These are phyloP conservation scores for Luscinia luscinia DNA, from an alignment of 2,797 vertebrate species.

Conservation along the genomic window DNA sequence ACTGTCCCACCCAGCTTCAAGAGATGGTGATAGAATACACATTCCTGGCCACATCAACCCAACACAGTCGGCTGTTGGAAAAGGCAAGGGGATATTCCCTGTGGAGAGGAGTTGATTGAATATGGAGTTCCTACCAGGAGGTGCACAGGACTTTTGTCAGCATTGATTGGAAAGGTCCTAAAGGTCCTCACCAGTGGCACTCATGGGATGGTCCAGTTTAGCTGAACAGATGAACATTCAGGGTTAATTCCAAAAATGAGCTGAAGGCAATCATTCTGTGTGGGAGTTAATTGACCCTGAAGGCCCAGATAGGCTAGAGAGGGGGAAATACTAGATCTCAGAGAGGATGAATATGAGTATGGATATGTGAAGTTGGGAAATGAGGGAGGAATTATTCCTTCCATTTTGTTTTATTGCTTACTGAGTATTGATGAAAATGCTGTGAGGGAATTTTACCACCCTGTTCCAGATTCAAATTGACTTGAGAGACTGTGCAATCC, in stretches of 20 bases:
- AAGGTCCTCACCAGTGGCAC: neutral
- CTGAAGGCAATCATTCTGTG: neutral
- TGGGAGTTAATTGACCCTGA: neutral
- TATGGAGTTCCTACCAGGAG: fast-evolving
- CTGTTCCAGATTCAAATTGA: neutral
- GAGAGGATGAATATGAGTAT: neutral
- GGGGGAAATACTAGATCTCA: neutral
- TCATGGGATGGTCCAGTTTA: neutral
- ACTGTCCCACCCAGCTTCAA: too few species aligned
- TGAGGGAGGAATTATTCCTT: neutral
- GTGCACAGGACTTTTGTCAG: neutral
- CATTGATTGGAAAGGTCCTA: neutral
- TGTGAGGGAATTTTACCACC: neutral
- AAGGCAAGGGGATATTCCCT: neutral
- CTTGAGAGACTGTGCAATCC: neutral
- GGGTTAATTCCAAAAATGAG: neutral
- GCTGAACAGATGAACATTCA: neutral
- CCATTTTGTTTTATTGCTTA: neutral
- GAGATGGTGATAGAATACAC: too few species aligned
- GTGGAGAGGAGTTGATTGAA: neutral
- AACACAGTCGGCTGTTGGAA: neutral
- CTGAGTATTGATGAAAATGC: neutral
- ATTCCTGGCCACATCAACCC: too few species aligned
- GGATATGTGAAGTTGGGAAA: neutral
- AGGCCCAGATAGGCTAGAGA: neutral